A percentile compares a stretch with the other conserved stretches of the same genome.
Conservation (phyloP, 2,113 vertebrate species). For the Eulacestoma nigropectus region DNA sequence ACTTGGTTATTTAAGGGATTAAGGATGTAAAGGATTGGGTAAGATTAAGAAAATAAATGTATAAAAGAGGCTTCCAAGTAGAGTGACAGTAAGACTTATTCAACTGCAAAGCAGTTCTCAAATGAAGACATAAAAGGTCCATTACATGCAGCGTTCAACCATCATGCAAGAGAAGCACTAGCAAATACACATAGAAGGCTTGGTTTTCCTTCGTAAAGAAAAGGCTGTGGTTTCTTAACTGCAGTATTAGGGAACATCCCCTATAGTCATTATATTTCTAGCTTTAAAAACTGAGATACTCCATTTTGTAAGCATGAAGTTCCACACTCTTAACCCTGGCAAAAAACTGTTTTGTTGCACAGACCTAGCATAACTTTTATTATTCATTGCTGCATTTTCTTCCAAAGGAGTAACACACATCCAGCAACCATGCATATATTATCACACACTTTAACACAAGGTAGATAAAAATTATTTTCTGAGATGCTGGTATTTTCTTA, state of each 20-base stretch:
- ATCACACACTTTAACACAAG: neutral
- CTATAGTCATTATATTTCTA: neutral
- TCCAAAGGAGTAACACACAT: neutral
- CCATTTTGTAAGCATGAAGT: neutral
- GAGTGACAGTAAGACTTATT: neutral
- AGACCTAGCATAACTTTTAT: neutral
- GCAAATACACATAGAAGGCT: neutral
- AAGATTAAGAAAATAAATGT: neutral
- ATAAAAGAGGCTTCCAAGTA: neutral
- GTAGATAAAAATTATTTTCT: neutral
- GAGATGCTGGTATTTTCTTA: neutral
- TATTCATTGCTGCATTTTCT: neutral
- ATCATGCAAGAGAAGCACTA: neutral
- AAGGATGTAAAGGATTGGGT: neutral
- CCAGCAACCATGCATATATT: neutral
- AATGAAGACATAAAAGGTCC: neutral
- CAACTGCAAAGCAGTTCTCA: neutral
- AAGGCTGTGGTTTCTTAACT: neutral
- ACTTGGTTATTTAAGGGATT: neutral
- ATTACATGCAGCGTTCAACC: neutral
- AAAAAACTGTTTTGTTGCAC: neutral
- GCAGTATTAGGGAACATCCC: neutral
- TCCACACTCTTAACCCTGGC: neutral
- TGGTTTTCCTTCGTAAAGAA: neutral
- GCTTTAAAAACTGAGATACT: neutral